These are phyloP conservation scores for Dunckerocampus dactyliophorus DNA, from an alignment of 2,113 vertebrate species.

Conservation along the genomic window DNA sequence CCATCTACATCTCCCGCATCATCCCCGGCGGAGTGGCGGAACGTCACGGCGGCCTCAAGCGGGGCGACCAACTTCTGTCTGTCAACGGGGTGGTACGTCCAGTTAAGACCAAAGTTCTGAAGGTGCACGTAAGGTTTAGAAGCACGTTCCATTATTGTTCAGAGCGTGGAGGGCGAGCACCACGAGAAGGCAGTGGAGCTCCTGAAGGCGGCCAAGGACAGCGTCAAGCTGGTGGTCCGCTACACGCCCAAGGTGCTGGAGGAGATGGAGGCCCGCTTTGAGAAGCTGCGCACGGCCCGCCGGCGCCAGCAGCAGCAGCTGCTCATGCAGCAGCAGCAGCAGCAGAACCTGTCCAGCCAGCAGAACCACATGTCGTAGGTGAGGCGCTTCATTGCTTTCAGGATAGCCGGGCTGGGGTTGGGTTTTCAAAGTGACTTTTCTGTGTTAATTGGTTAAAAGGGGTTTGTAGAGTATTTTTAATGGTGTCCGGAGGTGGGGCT, in stretches of 20 bases:
- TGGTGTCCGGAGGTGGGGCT: too few species aligned
- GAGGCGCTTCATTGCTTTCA: constrained; percentile 79
- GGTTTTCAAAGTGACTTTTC: too few species aligned
- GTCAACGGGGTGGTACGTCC: constrained; percentile 95
- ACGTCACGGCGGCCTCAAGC: constrained; percentile 92
- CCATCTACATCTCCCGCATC: constrained; percentile 98
- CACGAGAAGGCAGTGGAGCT: constrained; percentile 97
- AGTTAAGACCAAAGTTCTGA: background rate
- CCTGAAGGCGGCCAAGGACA: constrained; percentile 94
- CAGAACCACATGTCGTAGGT: constrained; percentile 99
- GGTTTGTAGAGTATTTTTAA: too few species aligned
- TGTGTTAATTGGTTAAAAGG: background rate
- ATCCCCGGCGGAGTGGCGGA: constrained; percentile 98
- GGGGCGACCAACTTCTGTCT: constrained; percentile 97
- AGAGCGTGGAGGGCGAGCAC: constrained; percentile 98
- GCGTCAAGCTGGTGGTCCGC: constrained; percentile 95
- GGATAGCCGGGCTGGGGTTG: constrained; percentile 24
- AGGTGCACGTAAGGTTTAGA: too few species aligned
- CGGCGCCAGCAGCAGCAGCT: constrained; percentile 94
- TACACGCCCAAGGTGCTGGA: constrained; percentile 98
- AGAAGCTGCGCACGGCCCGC: constrained; percentile 93
- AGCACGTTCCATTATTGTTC: background rate
- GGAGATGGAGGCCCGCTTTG: constrained; percentile 98
- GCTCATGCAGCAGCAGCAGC: constrained; percentile 87
- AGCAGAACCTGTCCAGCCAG: constrained; percentile 81